Percentiles rank a stretch among this genome's conserved stretches.
Conservation (phyloP, 2,888 invertebrate species). For the Mayetiola destructor region DNA sequence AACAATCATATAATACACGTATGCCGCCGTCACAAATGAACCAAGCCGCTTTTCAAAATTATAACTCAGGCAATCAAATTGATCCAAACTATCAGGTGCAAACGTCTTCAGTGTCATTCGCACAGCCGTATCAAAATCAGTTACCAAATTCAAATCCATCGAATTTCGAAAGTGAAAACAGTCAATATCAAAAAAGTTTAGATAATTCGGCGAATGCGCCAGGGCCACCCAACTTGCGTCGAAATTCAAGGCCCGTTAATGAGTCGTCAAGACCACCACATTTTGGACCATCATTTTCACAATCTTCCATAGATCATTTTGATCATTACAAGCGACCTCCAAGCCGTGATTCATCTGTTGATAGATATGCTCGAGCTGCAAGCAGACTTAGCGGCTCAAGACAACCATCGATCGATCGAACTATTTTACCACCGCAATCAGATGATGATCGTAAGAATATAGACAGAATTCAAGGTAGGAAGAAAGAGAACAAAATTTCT, state of each 20-base stretch:
- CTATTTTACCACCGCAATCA: constrained; percentile 19
- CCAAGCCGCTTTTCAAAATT: background rate
- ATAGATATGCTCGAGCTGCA: constrained; percentile 59
- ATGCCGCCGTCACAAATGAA: background rate
- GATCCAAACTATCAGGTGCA: background rate
- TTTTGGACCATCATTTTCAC: constrained; percentile 31
- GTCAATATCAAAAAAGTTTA: constrained; percentile 21
- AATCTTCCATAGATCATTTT: constrained; percentile 76
- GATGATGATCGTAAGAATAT: too few species aligned
- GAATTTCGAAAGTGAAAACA: constrained; percentile 5
- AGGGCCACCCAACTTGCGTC: constrained; percentile 32
- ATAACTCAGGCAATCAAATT: background rate
- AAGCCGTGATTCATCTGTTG: constrained; percentile 74
- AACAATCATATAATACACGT: background rate
- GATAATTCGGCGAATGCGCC: constrained; percentile 23
- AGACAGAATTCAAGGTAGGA: too few species aligned
- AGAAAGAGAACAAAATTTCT: too few species aligned
- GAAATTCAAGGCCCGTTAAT: constrained; percentile 39
- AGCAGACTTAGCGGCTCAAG: constrained; percentile 50
- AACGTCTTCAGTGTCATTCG: background rate
- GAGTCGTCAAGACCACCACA: constrained; percentile 39
- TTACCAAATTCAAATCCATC: background rate
- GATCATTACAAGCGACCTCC: constrained; percentile 89
- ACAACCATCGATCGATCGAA: constrained; percentile 64
- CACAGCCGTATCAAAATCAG: background rate